Evolutionary conservation across 2,888 invertebrate species (phyloP), one percentile per base, ranked within the genome.

Genomic region (Drosophila longiperda): DNA sequence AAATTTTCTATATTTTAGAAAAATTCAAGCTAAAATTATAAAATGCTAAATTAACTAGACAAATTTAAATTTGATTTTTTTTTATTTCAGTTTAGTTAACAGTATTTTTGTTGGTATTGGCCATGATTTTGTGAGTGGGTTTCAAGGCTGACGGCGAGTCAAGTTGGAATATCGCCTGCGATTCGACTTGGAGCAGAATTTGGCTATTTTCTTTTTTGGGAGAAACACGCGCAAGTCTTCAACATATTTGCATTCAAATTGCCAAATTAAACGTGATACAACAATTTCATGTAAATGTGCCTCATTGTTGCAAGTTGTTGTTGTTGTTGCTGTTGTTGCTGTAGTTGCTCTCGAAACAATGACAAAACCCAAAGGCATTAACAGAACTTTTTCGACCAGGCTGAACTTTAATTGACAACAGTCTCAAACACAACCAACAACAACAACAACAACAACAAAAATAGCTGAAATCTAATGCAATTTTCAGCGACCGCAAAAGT

Each of bases 241-340:
- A 80, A 60, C 20, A 80, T 78, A 87, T 91, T 90, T 89, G 82
- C 90, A 90, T 90, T 88, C 80, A 89, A 91, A 92, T 91, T 87
- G 86, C 83, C 86, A 87, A 89, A 87, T 87, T 88, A 89, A 91
- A 91, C 91, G 91, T 91, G 91, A 92, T 91, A 91, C 91, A 91
- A 87, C 92, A 89, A 91, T 92, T 92, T 89, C 84, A 81, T 78
- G 81, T 83, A 82, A 82, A 82, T 86, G 83, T 40, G 61, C 65
- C 29, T 62, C 66, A 75, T 76, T 72, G 68, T 57, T 52, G 52
- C n/a, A 1, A 34, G 32, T 48, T 75, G 49, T 60, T 66, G 48
- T 45, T 66, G 48, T 45, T 50, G 33, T 20, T 55, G 29, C 32
- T 71, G 50, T 29, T 58, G n/a, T 36, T 67, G 67, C 60, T 45